Evolutionary conservation across 1,140 invertebrate species (phyloP).

Genomic region (Phthorimaea operculella): DNA sequence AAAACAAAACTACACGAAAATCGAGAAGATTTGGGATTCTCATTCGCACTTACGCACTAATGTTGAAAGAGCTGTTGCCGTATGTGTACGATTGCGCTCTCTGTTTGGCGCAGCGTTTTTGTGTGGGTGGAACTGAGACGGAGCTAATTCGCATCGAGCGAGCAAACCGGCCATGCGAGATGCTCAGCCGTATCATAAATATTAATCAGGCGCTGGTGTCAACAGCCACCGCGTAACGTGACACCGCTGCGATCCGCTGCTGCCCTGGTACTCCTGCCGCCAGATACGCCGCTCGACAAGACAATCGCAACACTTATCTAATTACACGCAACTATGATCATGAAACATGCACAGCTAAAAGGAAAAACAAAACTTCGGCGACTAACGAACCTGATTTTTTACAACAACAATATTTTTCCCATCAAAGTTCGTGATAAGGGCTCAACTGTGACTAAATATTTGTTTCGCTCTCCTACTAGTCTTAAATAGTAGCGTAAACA

Average conservation of each 20-base stretch:
- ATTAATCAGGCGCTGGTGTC: conserved; percentile 68
- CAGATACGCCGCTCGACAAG: conserved; percentile 20
- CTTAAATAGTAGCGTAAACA: conserved; percentile 17
- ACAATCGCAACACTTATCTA: not conserved
- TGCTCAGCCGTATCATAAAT: conserved; percentile 67
- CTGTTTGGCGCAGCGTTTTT: conserved; percentile 24
- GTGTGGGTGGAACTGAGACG: conserved; percentile 40
- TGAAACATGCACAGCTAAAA: conserved; percentile 12
- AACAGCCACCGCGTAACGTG: conserved; percentile 67
- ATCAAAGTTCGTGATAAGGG: no score
- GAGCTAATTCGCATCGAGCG: conserved; percentile 55
- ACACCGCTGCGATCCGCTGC: conserved; percentile 60
- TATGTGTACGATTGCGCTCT: conserved; percentile 39
- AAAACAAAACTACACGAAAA: conserved; percentile 46
- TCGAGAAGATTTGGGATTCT: conserved; percentile 59
- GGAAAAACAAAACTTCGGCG: conserved; percentile 14
- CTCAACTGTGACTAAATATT: conserved; percentile 13
- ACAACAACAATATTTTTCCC: no score
- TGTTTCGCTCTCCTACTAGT: conserved; percentile 13
- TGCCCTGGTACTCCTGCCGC: conserved; percentile 53
- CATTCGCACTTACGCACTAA: conserved; percentile 57
- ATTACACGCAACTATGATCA: not conserved
- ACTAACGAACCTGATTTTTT: not conserved
- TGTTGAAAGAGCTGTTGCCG: conserved; percentile 45
- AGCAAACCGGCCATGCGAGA: conserved; percentile 65